phyloP scores from a whole-genome alignment of 1,140 invertebrate genomes.

The Megalonaias nervosa region DNA sequence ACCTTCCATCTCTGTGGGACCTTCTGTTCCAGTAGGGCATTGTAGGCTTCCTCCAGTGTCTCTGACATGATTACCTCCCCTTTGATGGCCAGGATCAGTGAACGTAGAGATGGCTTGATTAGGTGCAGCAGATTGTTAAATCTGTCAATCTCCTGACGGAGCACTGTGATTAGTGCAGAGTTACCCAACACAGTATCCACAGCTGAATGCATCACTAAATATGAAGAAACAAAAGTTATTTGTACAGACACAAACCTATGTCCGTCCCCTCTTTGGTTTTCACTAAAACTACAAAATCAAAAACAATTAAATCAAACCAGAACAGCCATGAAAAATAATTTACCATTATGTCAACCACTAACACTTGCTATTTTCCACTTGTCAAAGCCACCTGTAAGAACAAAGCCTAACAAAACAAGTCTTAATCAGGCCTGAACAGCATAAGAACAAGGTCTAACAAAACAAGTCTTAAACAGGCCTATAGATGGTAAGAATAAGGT shows the following conservation, averaged over 20 bases:
- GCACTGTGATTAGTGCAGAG: conserved; percentile 80
- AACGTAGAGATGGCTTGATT: conserved; percentile 80
- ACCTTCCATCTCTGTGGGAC: conserved; percentile 72
- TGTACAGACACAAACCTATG: not conserved
- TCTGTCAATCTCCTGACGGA: conserved; percentile 88
- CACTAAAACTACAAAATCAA: not conserved
- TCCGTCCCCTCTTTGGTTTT: not conserved
- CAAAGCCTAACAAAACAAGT: too few relatives aligned
- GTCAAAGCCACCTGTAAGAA: too few relatives aligned
- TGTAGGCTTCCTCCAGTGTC: conserved; percentile 84
- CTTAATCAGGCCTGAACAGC: too few relatives aligned
- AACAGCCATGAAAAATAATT: too few relatives aligned
- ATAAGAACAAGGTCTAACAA: too few relatives aligned
- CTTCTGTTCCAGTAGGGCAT: conserved; percentile 82
- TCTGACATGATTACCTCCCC: conserved; percentile 92
- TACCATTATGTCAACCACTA: too few relatives aligned
- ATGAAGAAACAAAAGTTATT: conserved; percentile 4
- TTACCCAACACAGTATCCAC: conserved; percentile 54
- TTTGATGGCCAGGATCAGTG: conserved; percentile 84
- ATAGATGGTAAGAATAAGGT: too few relatives aligned
- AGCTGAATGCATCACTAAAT: conserved; percentile 52
- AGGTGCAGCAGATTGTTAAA: conserved; percentile 83
- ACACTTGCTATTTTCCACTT: too few relatives aligned
- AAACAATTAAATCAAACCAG: too few relatives aligned
- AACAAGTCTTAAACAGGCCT: too few relatives aligned